Conservation (phyloP, 2,113 vertebrate species). For the Triplophysa rosa region DNA sequence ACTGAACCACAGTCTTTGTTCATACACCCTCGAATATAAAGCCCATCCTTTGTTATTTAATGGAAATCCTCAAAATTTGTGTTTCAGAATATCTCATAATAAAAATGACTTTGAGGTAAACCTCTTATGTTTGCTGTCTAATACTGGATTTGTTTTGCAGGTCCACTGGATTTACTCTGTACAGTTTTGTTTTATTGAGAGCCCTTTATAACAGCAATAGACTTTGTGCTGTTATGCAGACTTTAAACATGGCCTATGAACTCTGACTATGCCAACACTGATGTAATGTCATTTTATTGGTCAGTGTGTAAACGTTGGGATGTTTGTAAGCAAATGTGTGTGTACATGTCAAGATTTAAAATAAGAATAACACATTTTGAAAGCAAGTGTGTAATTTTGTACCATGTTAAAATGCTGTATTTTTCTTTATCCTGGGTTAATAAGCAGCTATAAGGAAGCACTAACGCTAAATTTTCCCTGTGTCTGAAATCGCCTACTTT, state of each 20-base stretch:
- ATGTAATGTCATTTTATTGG: neutral
- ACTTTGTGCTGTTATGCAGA: slow-evolving; percentile 12
- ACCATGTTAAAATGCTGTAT: no score
- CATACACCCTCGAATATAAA: neutral
- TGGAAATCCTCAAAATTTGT: slow-evolving; percentile 23
- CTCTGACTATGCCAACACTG: slow-evolving; percentile 29
- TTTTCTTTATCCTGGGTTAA: no score
- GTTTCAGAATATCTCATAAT: slow-evolving; percentile 20
- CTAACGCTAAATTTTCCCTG: no score
- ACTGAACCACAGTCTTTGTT: slow-evolving; percentile 5
- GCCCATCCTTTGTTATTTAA: slow-evolving; percentile 38
- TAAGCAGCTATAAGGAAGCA: no score
- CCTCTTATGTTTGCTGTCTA: slow-evolving; percentile 25
- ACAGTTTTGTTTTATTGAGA: slow-evolving; percentile 27
- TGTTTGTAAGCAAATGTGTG: slow-evolving; percentile 14
- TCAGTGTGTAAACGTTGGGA: slow-evolving; percentile 1
- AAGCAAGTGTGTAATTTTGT: neutral
- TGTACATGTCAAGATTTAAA: slow-evolving; percentile 36
- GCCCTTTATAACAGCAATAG: slow-evolving; percentile 20
- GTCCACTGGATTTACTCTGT: slow-evolving; percentile 16
- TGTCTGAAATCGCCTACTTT: no score
- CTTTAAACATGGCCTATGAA: neutral
- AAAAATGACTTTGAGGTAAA: slow-evolving; percentile 31
- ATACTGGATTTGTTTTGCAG: slow-evolving; percentile 24
- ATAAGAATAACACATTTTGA: neutral